Conservation (phyloP, 2,797 vertebrate species). For the Sarcoramphus papa region DNA sequence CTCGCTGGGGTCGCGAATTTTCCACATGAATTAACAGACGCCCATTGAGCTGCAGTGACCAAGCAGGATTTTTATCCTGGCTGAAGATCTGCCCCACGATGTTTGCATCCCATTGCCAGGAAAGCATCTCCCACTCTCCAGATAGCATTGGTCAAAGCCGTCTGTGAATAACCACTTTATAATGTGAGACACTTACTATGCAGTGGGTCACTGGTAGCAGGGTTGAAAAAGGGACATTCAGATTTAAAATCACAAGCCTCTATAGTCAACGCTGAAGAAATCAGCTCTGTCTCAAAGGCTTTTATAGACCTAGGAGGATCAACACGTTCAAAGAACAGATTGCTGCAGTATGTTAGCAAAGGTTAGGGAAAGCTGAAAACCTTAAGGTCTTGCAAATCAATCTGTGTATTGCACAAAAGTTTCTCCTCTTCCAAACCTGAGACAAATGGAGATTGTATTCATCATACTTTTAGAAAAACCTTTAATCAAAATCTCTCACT, state of each 20-base stretch:
- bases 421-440: background rate
- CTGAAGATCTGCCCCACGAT: background rate
- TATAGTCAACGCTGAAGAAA: background rate
- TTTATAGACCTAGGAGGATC: background rate
- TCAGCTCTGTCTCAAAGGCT: slow-evolving; percentile 8
- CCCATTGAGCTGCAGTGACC: background rate
- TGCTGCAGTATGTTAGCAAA: background rate
- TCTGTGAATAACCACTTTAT: slow-evolving; percentile 59
- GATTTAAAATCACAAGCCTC: slow-evolving; percentile 20
- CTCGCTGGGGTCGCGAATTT: background rate
- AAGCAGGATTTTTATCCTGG: background rate
- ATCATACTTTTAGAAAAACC: background rate
- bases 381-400: background rate
- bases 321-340: background rate
- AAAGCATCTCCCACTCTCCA: slow-evolving; percentile 45
- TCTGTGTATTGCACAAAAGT: background rate
- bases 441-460: background rate
- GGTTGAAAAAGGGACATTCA: slow-evolving; percentile 54
- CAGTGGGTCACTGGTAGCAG: slow-evolving; percentile 49
- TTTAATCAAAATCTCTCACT: background rate
- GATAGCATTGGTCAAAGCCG: background rate
- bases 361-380: background rate
- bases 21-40: slow-evolving; percentile 36
- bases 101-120: background rate
- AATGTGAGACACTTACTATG: background rate